These are phyloP conservation scores for Ageneiosus marmoratus DNA, from an alignment of 2,113 vertebrate species.

Conservation along the genomic window DNA sequence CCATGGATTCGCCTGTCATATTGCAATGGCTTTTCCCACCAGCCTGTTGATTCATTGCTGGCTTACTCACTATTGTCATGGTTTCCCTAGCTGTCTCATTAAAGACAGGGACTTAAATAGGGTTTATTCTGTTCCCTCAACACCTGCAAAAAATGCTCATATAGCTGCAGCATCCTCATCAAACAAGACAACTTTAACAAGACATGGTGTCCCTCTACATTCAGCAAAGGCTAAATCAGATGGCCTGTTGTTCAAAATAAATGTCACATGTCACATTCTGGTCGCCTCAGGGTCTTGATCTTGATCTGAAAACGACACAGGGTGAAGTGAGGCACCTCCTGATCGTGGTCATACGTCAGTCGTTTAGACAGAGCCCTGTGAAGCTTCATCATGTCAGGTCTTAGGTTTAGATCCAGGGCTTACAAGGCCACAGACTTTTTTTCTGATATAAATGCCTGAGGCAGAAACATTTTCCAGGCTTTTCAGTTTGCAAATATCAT, in stretches of 20 bases:
- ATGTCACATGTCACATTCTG: slow-evolving; percentile 15
- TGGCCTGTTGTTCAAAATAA: slow-evolving; percentile 22
- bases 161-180: slow-evolving; percentile 29
- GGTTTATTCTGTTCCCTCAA: slow-evolving; percentile 36
- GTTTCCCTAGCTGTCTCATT: slow-evolving; percentile 48
- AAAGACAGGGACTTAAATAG: slow-evolving; percentile 48
- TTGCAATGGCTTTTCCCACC: slow-evolving; percentile 23
- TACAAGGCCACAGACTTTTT: neutral
- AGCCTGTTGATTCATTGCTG: slow-evolving; percentile 38
- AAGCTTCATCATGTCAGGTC: slow-evolving; percentile 30
- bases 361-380: neutral
- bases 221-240: slow-evolving; percentile 10
- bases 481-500: neutral
- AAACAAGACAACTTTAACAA: slow-evolving; percentile 47
- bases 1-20: slow-evolving; percentile 25
- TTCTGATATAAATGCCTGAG: slow-evolving; percentile 25
- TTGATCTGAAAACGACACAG: neutral
- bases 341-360: slow-evolving; percentile 25
- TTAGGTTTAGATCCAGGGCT: slow-evolving; percentile 18
- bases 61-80: slow-evolving; percentile 29
- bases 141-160: slow-evolving; percentile 35
- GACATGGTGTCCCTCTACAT: slow-evolving; percentile 25
- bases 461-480: neutral
- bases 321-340: slow-evolving; percentile 5
- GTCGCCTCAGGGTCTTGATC: neutral